A percentile compares a stretch with the other conserved stretches of the same genome.
These are phyloP conservation scores for Stenopsyche tienmushanensis DNA, from an alignment of 1,140 invertebrate genomes.

Conservation along the genomic window DNA sequence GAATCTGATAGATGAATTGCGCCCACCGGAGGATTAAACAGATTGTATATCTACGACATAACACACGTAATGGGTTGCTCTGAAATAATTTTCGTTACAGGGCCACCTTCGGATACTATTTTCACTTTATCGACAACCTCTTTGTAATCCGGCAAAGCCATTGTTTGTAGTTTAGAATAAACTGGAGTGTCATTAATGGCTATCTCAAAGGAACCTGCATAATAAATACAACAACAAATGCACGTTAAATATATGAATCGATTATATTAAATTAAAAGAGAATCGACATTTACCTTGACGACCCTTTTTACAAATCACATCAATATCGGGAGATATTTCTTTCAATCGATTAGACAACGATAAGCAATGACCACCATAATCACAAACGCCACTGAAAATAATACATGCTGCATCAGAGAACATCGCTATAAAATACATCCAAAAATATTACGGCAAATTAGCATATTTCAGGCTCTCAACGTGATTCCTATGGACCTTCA, in stretches of 20 bases:
- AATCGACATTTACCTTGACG: slow-evolving; percentile 54
- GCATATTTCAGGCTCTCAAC: too few relatives aligned
- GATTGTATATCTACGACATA: slow-evolving; percentile 47
- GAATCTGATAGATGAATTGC: too few relatives aligned
- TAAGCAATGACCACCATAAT: slow-evolving; percentile 62
- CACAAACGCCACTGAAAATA: slow-evolving; percentile 51
- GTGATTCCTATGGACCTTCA: not conserved
- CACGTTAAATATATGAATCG: slow-evolving; percentile 15
- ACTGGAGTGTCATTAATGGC: slow-evolving; percentile 61
- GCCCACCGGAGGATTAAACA: too few relatives aligned
- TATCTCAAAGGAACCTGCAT: slow-evolving; percentile 67
- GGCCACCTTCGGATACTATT: slow-evolving; percentile 54
- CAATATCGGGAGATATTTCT: slow-evolving; percentile 55
- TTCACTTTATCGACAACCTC: slow-evolving; percentile 59
- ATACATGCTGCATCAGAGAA: too few relatives aligned
- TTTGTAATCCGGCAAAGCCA: slow-evolving; percentile 63
- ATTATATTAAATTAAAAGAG: slow-evolving; percentile 4
- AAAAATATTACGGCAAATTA: too few relatives aligned
- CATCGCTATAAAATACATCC: too few relatives aligned
- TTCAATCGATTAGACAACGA: slow-evolving; percentile 58
- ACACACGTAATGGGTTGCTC: slow-evolving; percentile 59
- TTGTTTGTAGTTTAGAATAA: slow-evolving; percentile 66
- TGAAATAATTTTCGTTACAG: slow-evolving; percentile 54
- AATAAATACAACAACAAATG: slow-evolving; percentile 35
- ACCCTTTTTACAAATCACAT: slow-evolving; percentile 58